Percentiles rank a stretch among this genome's conserved stretches.
phyloP scores from a whole-genome alignment of 2,888 invertebrate species.

The Ryuthela nishihirai region DNA sequence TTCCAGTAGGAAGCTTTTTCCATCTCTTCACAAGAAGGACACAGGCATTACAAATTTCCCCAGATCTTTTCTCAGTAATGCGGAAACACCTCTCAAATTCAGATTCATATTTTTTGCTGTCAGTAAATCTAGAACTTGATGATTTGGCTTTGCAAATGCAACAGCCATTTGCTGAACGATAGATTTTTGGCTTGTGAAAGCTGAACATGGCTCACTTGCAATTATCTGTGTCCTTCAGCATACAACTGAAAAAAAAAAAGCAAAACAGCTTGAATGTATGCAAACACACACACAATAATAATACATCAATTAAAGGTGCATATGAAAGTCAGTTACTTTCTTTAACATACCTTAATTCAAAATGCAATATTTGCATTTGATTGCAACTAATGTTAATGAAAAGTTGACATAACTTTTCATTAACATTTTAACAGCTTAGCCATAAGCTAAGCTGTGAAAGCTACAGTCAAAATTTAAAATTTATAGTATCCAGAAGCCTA shows the following conservation, averaged over 20 bases:
- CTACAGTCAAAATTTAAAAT: no score
- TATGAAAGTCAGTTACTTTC: no score
- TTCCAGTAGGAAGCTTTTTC: constrained; percentile 69
- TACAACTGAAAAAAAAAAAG: constrained; percentile 5
- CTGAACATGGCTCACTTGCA: constrained; percentile 67
- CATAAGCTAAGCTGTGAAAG: no score
- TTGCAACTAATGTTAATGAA: no score
- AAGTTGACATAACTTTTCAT: no score
- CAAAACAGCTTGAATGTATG: no score
- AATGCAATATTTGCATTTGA: no score
- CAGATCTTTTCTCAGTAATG: constrained; percentile 66
- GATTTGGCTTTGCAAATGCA: constrained; percentile 85
- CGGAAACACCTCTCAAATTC: constrained; percentile 77
- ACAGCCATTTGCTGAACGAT: constrained; percentile 74
- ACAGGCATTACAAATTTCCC: constrained; percentile 83
- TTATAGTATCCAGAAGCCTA: no score
- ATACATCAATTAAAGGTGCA: no score
- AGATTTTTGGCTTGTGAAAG: constrained; percentile 81
- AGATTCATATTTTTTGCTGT: constrained; percentile 75
- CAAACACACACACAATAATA: no score
- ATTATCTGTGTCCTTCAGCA: constrained; percentile 8
- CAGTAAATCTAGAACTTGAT: constrained; percentile 73
- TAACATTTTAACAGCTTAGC: no score
- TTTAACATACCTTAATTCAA: no score
- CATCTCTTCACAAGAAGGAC: constrained; percentile 76